Base-by-base conservation (phyloP, 1,140 invertebrate genomes). In the Drosophila mauritiana region DNA sequence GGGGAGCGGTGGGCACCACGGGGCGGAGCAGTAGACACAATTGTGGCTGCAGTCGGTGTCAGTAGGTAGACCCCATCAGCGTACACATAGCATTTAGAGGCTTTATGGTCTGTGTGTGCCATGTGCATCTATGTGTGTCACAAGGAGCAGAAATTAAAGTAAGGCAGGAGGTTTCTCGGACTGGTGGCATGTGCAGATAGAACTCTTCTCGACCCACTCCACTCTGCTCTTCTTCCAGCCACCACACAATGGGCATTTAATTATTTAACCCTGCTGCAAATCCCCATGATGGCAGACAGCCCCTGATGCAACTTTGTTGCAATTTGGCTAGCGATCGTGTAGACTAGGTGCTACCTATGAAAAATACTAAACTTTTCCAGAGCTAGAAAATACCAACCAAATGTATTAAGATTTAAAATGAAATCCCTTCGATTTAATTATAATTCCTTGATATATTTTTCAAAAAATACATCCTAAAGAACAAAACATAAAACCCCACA, bases 61-160 rank as follows among this genome's bases (percentile, higher is more conserved):
- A 83, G 80, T 83, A 76, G 78, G 79, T 72, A 76, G 75, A 69
- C 58, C 58, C 77, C 51, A 70, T 48, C 61, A 48, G 40, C 59
- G 31, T 31, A 43, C 62, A 52, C 51, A 65, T n/a, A 63, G 36
- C 58, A 42, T 31, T 13, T 34, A 22, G 37, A 40, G 34, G 40
- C 52, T 57, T 57, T 22, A 10, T 53, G 31, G 46, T 45, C 42
- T 75, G 49, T 77, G 55, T 62, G 56, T 58, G 40, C 45, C 56
- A 59, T 78, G 52, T 77, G 55, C 78, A 86, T 83, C 78, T 88
- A 83, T 86, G 83, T 88, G 84, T 88, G 83, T 88, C 83, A 88
- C 84, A 77, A 90, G 86, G 78, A 90, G 81, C 72, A 80, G 78
- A 82, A 90, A 90, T 82, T 90, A 90, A 90, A 90, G 85, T 90